Evolutionary conservation across 2,113 vertebrate genomes (phyloP), one percentile per base, ranked within the genome.

Genomic region (Australoheros scitulus): DNA sequence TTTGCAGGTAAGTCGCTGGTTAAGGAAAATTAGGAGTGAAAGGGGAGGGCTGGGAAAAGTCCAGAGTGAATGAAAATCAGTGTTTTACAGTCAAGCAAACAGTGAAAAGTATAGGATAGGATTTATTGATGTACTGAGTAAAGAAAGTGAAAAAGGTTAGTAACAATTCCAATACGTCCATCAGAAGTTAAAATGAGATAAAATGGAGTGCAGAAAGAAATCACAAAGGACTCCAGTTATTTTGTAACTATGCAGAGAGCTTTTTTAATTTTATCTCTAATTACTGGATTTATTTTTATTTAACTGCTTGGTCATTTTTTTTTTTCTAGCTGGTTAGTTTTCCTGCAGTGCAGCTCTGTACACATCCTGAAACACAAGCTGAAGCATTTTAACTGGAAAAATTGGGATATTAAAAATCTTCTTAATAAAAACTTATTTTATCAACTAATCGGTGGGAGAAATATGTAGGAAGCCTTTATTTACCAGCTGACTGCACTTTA

Each of bases 1-100:
- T 93, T 95, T 99, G 80, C 98, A 99, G 97, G 98, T 99, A 90
- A 94, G 96, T 17, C 11, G 55, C 58, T 22, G 59, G 29, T 1
- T 11, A 11, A 56, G 60, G 17, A 29, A 1, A 7, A 32, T 7
- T 7, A 34, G 17, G 32, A 36, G 2, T 10, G 10, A 13, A 47
- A 24, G 13, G 7, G 11, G 24, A 50, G 11, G 52, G 38, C 7
- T 52, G 24, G 61, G 26, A 68, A 50, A 79, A 34, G 58, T 61
- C 2, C 2, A 17, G 60, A 47, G 50, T 41, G 65, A 50, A 29
- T 52, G 43, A 29, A 20, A 11, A 18, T 77, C 11, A 55, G 11
- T 32, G 17, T 32, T 70, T 70, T 70, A 52, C 17, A 50, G 43
- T 47, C 36, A 36, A 34, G 32, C 6, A 34, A 34, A 6, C 32